Evolutionary conservation across 1,140 invertebrate genomes (phyloP).

Genomic region (Bombus consobrinus): DNA sequence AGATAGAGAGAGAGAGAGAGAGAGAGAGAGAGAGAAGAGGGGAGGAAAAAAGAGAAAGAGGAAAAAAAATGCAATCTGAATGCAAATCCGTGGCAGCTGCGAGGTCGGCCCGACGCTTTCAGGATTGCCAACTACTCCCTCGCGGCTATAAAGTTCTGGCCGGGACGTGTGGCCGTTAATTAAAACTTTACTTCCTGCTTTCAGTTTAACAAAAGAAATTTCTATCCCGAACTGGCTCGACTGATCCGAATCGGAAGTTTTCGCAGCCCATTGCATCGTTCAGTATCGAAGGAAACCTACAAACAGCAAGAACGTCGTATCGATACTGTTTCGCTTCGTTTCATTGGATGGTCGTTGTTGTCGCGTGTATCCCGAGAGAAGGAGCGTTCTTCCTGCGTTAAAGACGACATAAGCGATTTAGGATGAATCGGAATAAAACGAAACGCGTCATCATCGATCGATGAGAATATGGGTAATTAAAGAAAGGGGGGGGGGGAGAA

Average conservation of each 20-base stretch:
- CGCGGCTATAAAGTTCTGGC: slow-evolving; percentile 75
- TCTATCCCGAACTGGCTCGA: slow-evolving; percentile 45
- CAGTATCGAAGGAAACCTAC: neutral
- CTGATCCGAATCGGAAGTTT: slow-evolving; percentile 49
- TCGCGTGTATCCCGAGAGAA: neutral
- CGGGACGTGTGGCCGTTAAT: slow-evolving; percentile 78
- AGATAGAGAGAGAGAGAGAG: slow-evolving; percentile 2
- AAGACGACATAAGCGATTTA: neutral
- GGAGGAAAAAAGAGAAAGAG: neutral
- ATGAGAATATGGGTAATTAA: neutral
- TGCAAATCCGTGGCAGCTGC: slow-evolving; percentile 78
- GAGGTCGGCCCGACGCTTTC: slow-evolving; percentile 72
- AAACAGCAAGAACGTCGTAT: too few species aligned
- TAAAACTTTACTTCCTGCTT: slow-evolving; percentile 77
- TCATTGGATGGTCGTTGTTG: neutral
- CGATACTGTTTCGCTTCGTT: slow-evolving; percentile 15
- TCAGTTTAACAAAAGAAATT: slow-evolving; percentile 71
- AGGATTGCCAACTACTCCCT: slow-evolving; percentile 71
- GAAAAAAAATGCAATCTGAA: slow-evolving; percentile 76
- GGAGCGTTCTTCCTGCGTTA: neutral
- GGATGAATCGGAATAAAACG: neutral
- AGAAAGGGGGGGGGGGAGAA: neutral
- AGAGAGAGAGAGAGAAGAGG: slow-evolving; percentile 42
- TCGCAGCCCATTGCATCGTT: slow-evolving; percentile 22
- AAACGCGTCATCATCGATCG: too few species aligned